Evolutionary conservation across 1,140 invertebrate species (phyloP).

Genomic region (Microplitis demolitor): DNA sequence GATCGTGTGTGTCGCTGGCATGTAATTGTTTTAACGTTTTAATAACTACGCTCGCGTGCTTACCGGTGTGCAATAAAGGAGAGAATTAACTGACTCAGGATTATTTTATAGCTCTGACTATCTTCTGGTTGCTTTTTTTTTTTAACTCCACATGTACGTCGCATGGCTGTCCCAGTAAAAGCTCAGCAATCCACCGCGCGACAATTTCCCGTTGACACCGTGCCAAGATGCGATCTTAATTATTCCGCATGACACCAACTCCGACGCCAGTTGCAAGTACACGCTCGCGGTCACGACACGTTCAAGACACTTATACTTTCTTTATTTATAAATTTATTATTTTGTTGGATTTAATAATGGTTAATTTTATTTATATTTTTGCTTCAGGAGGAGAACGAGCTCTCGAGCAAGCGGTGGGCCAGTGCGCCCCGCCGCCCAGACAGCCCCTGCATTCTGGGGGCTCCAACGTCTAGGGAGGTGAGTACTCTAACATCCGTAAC

Average conservation of each 20-base stretch:
- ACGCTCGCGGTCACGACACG: neutral
- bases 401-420: constrained; percentile 64
- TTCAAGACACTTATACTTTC: neutral
- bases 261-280: neutral
- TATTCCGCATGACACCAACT: constrained; percentile 31
- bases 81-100: constrained; percentile 9
- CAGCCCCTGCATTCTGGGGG: constrained; percentile 60
- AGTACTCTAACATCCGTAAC: constrained; percentile 26
- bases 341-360: neutral
- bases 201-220: constrained; percentile 35
- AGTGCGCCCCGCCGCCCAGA: constrained; percentile 62
- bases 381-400: constrained; percentile 63
- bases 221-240: constrained; percentile 43
- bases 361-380: constrained; percentile 25
- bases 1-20: constrained; percentile 28
- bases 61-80: constrained; percentile 25
- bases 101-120: constrained; percentile 2
- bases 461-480: constrained; percentile 61
- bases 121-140: constrained; percentile 13
- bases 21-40: constrained; percentile 52
- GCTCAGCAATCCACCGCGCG: constrained; percentile 9
- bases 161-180: neutral
- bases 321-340: constrained; percentile 3
- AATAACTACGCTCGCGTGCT: constrained; percentile 47
- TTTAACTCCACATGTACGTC: neutral